Base-by-base conservation (phyloP, 2,113 vertebrate species). In the Kryptolebias marmoratus region DNA sequence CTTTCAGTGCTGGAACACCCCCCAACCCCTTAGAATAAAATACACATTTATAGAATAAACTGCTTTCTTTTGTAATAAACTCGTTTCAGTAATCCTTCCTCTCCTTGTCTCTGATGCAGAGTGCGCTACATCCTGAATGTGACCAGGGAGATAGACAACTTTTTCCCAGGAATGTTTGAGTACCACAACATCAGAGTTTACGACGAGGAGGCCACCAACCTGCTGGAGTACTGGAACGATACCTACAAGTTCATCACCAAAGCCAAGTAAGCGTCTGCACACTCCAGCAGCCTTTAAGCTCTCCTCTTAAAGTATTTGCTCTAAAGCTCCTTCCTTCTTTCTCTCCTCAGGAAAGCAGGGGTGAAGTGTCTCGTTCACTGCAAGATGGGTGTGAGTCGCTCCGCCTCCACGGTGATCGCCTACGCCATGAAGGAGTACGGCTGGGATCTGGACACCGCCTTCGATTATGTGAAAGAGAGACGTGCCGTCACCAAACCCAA, bases 221-320 rank as follows among this genome's bases (percentile, higher is more conserved):
- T 99, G 66, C 91, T 99, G 74, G 96, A 96, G 47, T 98, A 97
- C 80, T 99, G 97, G 97, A 99, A 99, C 44, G 97, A 99, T 64
- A 98, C 98, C 50, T 99, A 95, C 91, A 99, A 98, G 92, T 99
- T 99, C 92, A 99, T 99, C 93, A 96, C 97, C 69, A 96, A 97
- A 92, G 97, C 98, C 84, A 99, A 97, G 98, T 98, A 87, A 93
- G 96, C 9, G 39, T 42, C 39, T 10, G 5, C 39, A 42, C 39
- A 42, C 39, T 42, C 36, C 36, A 36, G 7, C 36, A 36, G 3
- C 36, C 3, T 36, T 36, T 3, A 36, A 36, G 36, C 36, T 36
- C 32, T 7, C 32, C 32, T 7, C 32, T 7, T 7, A 36, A 4
- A 36, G 32, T 36, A 36, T 7, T 36, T 36, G 32, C 7, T 36